Conservation (phyloP, 1,140 invertebrate species). For the Sarcophaga peregrina region DNA sequence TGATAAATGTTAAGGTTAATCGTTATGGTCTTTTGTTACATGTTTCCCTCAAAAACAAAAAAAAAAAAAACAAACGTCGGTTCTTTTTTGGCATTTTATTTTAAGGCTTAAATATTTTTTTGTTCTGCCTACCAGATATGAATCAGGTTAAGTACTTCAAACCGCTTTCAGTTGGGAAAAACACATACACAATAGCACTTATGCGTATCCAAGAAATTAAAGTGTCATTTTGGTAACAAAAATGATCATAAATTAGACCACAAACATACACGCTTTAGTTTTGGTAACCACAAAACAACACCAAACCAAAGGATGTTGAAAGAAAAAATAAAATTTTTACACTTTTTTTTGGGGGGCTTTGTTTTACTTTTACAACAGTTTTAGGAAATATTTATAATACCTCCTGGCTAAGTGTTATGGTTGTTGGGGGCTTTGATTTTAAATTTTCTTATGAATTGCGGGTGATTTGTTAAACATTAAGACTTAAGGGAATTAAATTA, state of each 20-base stretch:
- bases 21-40: slow-evolving; percentile 35
- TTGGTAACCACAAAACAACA: background rate
- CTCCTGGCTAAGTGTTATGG: too few species aligned
- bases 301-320: background rate
- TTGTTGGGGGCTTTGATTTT: background rate
- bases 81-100: background rate
- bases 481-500: background rate
- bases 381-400: too few species aligned
- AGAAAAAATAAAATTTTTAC: too few species aligned
- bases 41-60: background rate
- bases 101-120: slow-evolving; percentile 14
- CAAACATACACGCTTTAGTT: background rate
- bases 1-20: slow-evolving; percentile 42
- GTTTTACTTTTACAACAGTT: too few species aligned
- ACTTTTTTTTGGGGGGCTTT: too few species aligned
- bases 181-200: background rate
- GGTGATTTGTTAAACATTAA: slow-evolving; percentile 11
- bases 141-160: slow-evolving; percentile 19
- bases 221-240: slow-evolving; percentile 24
- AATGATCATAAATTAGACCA: slow-evolving; percentile 3
- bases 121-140: background rate
- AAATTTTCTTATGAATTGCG: background rate
- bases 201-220: slow-evolving; percentile 18
- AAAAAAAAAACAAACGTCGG: too few species aligned
- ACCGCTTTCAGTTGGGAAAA: background rate